Evolutionary conservation across 2,888 invertebrate species (phyloP), one percentile per base, ranked within the genome.

Genomic region (Rhagonycha lutea): DNA sequence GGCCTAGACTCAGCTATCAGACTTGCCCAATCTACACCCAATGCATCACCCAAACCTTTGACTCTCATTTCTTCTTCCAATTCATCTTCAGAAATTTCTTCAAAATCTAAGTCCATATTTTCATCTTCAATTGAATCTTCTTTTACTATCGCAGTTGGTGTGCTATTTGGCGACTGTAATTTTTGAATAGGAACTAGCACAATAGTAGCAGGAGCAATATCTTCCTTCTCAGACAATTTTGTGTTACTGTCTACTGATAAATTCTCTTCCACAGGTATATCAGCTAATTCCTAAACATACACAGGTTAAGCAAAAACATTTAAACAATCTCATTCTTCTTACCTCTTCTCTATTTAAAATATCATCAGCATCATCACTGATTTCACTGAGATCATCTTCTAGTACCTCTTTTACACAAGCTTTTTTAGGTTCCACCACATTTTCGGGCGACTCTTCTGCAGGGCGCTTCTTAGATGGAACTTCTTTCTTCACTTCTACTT

Each of bases 11-110:
- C 95, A 3, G 94, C 94, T 0, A 96, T 94, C 67, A 98, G 89
- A 85, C 96, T 96, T 11, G 96, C 94, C 97, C 97, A 97, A 87
- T 98, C 97, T 1, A 98, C 97, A n/a, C 97, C 97, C 28, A 98
- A 88, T n/a, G 96, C 96, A 87, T 97, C 97, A 5, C 96, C 96
- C 78, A 97, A 91, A 47, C 94, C 93, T 87, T 90, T 92, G 80
- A 91, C 90, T 83, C 91, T 92, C 12, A 94, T 91, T 83, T 96
- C 94, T 85, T 96, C 95, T 85, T 96, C 96, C 47, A 96, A 88
- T 87, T 96, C 96, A 70, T 96, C 96, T 86, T 96, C 96, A 14
- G 96, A 96, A 83, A 96, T 96, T 88, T 96, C 96, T 87, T 96
- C 96, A 88, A 96, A 96, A 85, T 95, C 96, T 85, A 96, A 90